Evolutionary conservation across 2,888 invertebrate genomes (phyloP).

Genomic region (Lamellibrachia satsuma): DNA sequence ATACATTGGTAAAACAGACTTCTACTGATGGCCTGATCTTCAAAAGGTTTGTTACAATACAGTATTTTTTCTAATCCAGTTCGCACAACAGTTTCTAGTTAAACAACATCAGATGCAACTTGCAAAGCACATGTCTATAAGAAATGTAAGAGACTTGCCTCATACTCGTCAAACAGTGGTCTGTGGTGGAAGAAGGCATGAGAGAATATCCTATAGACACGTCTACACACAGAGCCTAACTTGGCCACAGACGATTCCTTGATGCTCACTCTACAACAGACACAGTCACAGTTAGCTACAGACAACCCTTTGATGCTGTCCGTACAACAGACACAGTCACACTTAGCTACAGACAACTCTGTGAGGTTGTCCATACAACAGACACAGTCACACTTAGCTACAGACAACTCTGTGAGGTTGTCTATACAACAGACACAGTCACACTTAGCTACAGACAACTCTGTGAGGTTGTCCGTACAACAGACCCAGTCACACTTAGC

Average conservation of each 20-base stretch:
- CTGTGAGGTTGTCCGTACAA: too few species aligned
- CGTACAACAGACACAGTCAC: too few species aligned
- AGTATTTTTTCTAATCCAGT: not conserved
- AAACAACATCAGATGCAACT: not conserved
- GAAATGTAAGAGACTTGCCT: conserved; percentile 68
- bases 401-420: too few species aligned
- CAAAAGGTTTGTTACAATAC: not conserved
- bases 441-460: too few species aligned
- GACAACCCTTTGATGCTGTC: not conserved
- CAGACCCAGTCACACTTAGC: too few species aligned
- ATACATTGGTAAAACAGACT: not conserved
- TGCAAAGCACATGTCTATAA: not conserved
- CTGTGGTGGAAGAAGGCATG: conserved; percentile 99
- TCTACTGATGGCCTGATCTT: not conserved
- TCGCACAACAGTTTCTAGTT: not conserved
- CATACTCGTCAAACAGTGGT: conserved; percentile 96
- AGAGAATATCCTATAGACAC: conserved; percentile 99
- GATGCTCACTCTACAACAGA: conserved; percentile 84
- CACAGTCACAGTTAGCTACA: not conserved
- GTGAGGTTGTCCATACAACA: too few species aligned
- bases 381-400: too few species aligned
- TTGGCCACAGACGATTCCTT: conserved; percentile 99
- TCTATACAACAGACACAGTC: too few species aligned
- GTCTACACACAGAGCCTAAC: conserved; percentile 95
- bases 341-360: too few species aligned